phyloP scores from a whole-genome alignment of 2,113 vertebrate genomes.

The human region DNA sequence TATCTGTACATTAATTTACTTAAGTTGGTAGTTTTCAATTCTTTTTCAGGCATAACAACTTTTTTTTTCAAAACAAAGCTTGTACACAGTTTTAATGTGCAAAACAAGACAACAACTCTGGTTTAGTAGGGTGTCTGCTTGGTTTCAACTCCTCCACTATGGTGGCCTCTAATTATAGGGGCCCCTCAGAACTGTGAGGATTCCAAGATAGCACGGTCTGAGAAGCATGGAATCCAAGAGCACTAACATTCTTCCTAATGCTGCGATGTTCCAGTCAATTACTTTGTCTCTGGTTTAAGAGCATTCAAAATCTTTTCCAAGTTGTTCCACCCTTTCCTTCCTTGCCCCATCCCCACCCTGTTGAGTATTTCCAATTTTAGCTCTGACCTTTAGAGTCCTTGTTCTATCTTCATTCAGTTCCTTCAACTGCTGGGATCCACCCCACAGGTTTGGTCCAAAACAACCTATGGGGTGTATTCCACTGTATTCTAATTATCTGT shows the following conservation, averaged over 20 bases:
- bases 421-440: not conserved
- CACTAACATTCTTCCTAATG: not conserved
- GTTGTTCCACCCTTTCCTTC: not conserved
- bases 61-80: not conserved
- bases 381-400: not conserved
- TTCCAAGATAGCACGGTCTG: not conserved
- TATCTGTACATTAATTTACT: not conserved
- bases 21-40: not conserved
- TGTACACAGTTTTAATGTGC: not conserved
- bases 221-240: not conserved
- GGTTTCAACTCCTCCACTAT: not conserved
- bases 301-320: not conserved
- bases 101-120: not conserved
- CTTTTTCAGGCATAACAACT: not conserved
- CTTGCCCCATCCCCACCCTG: not conserved
- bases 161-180: not conserved
- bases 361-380: not conserved
- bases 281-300: not conserved
- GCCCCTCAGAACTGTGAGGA: not conserved
- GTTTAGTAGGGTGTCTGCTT: not conserved
- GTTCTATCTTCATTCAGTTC: not conserved
- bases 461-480: not conserved
- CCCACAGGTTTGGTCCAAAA: not conserved
- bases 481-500: not conserved
- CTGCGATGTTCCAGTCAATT: not conserved